A percentile compares a stretch with the other conserved stretches of the same genome.
These are phyloP conservation scores for Globicephala melas DNA, from an alignment of 2,113 vertebrate species.

Conservation along the genomic window DNA sequence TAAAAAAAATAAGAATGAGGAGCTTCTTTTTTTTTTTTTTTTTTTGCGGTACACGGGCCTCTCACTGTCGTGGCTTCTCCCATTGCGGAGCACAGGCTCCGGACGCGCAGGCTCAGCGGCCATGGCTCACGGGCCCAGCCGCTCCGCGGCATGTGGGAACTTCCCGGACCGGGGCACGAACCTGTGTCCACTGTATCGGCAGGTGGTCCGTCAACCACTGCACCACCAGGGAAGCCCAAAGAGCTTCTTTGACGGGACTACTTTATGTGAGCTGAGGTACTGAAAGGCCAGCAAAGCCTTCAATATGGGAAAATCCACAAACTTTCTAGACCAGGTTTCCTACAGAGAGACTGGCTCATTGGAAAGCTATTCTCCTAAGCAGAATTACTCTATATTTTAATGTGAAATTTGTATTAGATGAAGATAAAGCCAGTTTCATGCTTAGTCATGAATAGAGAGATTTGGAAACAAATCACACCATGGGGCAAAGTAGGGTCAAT, in stretches of 20 bases:
- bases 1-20: background rate
- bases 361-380: background rate
- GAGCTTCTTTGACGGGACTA: background rate
- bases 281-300: slow-evolving; percentile 24
- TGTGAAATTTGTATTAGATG: background rate
- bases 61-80: too few relatives aligned
- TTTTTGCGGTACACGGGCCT: background rate
- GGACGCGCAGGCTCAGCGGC: too few relatives aligned
- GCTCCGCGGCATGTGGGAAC: too few relatives aligned
- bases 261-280: background rate
- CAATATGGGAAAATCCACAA: background rate
- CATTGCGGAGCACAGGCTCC: too few relatives aligned
- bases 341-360: background rate
- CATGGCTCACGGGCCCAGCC: too few relatives aligned
- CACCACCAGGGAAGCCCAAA: too few relatives aligned
- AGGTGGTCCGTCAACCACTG: too few relatives aligned
- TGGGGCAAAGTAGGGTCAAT: background rate
- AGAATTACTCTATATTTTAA: slow-evolving; percentile 21
- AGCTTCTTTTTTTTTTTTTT: background rate
- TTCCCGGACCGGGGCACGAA: too few relatives aligned
- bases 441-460: background rate
- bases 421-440: background rate
- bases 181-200: too few relatives aligned
- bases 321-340: background rate
- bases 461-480: background rate